phyloP scores from a whole-genome alignment of 2,888 invertebrate species.

The Camponotus fellah region DNA sequence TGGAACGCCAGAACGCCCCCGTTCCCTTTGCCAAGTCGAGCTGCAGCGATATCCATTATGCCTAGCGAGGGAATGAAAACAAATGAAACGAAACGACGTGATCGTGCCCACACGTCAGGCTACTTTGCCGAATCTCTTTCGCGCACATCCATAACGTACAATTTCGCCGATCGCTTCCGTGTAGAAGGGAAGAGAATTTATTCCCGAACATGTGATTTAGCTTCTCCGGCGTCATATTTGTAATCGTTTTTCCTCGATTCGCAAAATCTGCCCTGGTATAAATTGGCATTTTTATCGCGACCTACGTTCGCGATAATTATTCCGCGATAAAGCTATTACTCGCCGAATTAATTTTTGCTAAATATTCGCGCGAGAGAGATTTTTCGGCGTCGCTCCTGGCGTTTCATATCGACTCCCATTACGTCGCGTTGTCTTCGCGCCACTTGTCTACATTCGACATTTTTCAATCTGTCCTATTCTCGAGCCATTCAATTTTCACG shows the following conservation, averaged over 20 bases:
- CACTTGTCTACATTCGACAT: constrained; percentile 12
- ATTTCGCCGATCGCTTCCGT: background rate
- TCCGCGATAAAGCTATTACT: constrained; percentile 13
- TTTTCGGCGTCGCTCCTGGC: background rate
- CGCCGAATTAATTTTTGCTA: constrained; percentile 22
- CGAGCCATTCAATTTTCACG: constrained; percentile 47
- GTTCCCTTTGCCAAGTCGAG: constrained; percentile 43
- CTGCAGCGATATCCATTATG: constrained; percentile 57
- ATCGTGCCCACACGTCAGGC: constrained; percentile 45
- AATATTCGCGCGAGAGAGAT: background rate
- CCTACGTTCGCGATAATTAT: background rate
- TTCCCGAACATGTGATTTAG: background rate
- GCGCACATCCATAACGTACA: constrained; percentile 25
- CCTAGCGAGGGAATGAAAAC: constrained; percentile 44
- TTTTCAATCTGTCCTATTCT: constrained; percentile 40
- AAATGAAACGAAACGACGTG: constrained; percentile 54
- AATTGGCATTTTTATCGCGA: constrained; percentile 17
- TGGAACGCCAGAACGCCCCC: constrained; percentile 49
- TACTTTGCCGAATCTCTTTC: constrained; percentile 17
- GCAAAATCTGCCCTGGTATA: background rate
- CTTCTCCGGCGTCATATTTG: background rate
- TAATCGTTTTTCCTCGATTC: constrained; percentile 8
- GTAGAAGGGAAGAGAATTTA: constrained; percentile 14
- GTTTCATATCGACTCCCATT: constrained; percentile 25
- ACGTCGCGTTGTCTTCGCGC: constrained; percentile 25